Conservation (phyloP, 2,113 vertebrate genomes). For the Micronycteris hirsuta region DNA sequence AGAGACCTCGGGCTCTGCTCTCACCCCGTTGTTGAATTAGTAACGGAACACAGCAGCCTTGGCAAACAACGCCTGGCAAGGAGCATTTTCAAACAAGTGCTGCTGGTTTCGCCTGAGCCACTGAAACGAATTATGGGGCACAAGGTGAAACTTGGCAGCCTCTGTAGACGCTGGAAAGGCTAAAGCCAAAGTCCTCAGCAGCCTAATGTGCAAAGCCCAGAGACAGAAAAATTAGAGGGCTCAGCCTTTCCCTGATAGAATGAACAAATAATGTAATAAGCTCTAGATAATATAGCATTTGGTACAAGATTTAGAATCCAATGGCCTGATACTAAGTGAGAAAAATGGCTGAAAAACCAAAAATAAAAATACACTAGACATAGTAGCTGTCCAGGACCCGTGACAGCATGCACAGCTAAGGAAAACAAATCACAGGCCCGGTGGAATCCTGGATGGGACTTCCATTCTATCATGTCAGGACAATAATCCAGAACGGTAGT, state of each 20-base stretch:
- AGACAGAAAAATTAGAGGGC: neutral
- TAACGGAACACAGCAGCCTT: neutral
- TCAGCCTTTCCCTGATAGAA: neutral
- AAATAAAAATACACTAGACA: neutral
- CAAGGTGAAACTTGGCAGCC: slow-evolving; percentile 62
- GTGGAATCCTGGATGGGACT: neutral
- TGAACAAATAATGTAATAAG: neutral
- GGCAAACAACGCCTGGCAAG: slow-evolving; percentile 58
- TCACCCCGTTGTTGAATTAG: slow-evolving; percentile 30
- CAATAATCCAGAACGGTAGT: neutral
- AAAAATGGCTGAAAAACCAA: neutral
- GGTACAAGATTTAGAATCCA: neutral
- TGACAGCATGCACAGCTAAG: neutral
- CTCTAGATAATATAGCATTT: neutral
- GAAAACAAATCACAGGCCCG: neutral
- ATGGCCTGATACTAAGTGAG: neutral
- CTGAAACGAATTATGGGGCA: neutral
- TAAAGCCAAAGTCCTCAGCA: neutral
- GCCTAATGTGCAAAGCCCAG: neutral
- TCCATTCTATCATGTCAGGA: neutral
- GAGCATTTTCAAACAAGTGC: slow-evolving; percentile 44
- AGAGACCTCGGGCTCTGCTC: neutral
- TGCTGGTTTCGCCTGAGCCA: slow-evolving; percentile 48
- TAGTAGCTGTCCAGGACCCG: neutral
- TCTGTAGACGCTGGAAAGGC: neutral